Conservation (phyloP, 2,888 invertebrate genomes). For the Campoletis raptor region DNA sequence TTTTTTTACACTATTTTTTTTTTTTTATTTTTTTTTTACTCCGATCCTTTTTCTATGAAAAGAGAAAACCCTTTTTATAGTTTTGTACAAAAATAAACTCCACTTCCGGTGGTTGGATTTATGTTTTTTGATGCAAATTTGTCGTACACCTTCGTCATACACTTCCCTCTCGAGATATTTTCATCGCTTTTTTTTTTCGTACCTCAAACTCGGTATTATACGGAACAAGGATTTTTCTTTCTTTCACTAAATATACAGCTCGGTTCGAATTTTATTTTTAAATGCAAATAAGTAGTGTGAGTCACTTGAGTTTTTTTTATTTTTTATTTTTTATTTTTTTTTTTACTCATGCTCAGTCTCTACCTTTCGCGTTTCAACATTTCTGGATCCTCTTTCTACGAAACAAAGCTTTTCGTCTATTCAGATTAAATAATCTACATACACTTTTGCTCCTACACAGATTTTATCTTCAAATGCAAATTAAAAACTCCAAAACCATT, state of each 20-base stretch:
- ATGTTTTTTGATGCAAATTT: conserved; percentile 21
- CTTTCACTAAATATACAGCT: not conserved
- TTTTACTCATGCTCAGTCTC: not conserved
- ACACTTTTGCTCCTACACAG: conserved; percentile 8
- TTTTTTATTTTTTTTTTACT: not conserved
- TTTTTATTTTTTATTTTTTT: conserved; percentile 15
- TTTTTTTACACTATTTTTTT: not conserved
- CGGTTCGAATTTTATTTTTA: conserved; percentile 32
- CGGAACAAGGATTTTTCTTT: not conserved
- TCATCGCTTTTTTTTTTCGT: not conserved
- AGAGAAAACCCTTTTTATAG: not conserved
- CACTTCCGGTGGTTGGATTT: not conserved
- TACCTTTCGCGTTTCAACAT: not conserved
- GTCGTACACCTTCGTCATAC: conserved; percentile 3
- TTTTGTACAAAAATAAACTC: not conserved
- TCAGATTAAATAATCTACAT: conserved; percentile 37
- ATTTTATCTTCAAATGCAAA: conserved; percentile 45
- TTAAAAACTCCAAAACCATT: conserved; percentile 2
- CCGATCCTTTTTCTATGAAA: not conserved
- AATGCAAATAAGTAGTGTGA: conserved; percentile 42
- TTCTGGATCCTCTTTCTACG: not conserved
- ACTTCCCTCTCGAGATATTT: not conserved
- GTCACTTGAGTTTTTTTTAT: conserved; percentile 23
- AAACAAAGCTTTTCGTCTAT: conserved; percentile 23
- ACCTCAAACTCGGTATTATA: not conserved